Conservation (phyloP, 2,888 invertebrate genomes). For the Gortyna flavago region DNA sequence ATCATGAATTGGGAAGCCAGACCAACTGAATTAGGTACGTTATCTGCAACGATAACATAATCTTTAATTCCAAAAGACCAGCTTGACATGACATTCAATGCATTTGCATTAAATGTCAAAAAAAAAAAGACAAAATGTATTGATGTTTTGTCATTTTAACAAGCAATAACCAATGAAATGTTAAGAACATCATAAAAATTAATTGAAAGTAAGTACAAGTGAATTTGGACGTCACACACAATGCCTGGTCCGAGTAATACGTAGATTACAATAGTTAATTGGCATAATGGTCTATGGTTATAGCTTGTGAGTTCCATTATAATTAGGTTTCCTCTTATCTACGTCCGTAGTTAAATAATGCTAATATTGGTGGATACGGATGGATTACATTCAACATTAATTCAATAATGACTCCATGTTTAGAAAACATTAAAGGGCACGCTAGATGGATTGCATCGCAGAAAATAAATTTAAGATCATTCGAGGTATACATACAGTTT, state of each 20-base stretch:
- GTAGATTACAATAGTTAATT: conserved; percentile 75
- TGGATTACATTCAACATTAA: conserved; percentile 57
- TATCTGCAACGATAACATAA: background rate
- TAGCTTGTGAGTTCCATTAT: conserved; percentile 69
- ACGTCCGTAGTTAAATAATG: conserved; percentile 67
- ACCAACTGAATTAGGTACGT: background rate
- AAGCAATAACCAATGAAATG: conserved; percentile 36
- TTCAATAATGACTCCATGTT: conserved; percentile 56
- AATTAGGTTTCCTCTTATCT: conserved; percentile 71
- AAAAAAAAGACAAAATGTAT: conserved; percentile 2
- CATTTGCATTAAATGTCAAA: background rate
- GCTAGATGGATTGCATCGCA: conserved; percentile 49
- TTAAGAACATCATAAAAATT: conserved; percentile 49
- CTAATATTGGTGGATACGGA: conserved; percentile 59
- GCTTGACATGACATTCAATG: conserved; percentile 1
- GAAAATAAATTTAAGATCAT: conserved; percentile 60
- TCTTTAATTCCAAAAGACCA: background rate
- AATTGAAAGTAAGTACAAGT: conserved; percentile 40
- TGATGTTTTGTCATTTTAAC: conserved; percentile 25
- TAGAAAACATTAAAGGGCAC: conserved; percentile 56
- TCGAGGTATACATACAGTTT: conserved; percentile 34
- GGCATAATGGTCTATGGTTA: conserved; percentile 72
- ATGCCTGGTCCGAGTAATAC: conserved; percentile 36
- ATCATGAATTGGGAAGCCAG: background rate
- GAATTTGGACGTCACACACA: conserved; percentile 48